Conservation (phyloP, 2,888 invertebrate species). For the Drosophila pegasa region DNA sequence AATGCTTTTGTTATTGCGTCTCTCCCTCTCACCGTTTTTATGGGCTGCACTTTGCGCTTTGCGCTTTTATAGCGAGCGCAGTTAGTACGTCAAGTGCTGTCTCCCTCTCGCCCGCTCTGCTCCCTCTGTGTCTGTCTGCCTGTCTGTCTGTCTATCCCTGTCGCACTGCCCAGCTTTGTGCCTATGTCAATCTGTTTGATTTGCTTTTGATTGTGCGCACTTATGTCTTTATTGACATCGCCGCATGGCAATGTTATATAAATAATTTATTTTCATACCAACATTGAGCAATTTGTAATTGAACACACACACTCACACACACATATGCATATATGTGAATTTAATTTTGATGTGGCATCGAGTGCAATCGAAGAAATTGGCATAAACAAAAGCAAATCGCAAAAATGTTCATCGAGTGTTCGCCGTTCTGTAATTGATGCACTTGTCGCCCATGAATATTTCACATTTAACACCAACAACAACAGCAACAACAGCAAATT, state of each 20-base stretch:
- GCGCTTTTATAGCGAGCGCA: constrained; percentile 61
- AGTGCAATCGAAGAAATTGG: constrained; percentile 55
- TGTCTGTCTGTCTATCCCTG: background rate
- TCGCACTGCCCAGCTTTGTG: constrained; percentile 1
- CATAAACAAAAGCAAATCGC: constrained; percentile 37
- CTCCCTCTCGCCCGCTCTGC: background rate
- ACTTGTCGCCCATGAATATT: constrained; percentile 36
- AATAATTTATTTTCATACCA: constrained; percentile 68
- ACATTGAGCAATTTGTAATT: constrained; percentile 71
- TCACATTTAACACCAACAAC: constrained; percentile 12
- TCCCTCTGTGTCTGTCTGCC: rapidly evolving
- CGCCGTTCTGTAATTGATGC: constrained; percentile 33
- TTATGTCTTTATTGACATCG: constrained; percentile 75
- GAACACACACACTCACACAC: constrained; percentile 35
- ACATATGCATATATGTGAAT: background rate
- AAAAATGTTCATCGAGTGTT: constrained; percentile 24
- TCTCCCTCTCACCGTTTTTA: constrained; percentile 39
- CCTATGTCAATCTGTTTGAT: constrained; percentile 64
- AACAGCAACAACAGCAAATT: constrained; percentile 7
- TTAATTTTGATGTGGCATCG: constrained; percentile 49
- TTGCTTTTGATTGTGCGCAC: constrained; percentile 74
- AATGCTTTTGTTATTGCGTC: constrained; percentile 58
- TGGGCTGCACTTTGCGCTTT: constrained; percentile 68
- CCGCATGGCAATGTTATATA: constrained; percentile 56
- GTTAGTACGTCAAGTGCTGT: constrained; percentile 36